Conservation (phyloP, 2,797 vertebrate genomes). For the Rhabdophis nuchalis region DNA sequence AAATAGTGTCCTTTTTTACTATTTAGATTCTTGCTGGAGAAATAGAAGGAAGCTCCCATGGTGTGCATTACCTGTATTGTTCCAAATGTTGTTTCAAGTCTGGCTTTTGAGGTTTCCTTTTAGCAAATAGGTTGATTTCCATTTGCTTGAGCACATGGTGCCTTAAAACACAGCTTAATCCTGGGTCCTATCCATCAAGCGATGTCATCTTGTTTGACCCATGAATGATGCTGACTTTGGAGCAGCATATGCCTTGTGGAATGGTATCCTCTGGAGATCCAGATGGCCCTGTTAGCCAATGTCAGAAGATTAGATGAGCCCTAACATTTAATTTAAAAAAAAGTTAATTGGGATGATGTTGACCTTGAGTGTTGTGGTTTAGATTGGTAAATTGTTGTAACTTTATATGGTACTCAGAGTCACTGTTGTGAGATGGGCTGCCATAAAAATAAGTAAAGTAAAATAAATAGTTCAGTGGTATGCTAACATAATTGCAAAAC, state of each 20-base stretch:
- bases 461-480: background rate
- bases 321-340: background rate
- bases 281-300: background rate
- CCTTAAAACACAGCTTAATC: background rate
- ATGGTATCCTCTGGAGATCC: background rate
- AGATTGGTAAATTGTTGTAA: background rate
- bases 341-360: background rate
- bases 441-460: background rate
- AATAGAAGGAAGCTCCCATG: background rate
- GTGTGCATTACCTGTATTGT: background rate
- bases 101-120: background rate
- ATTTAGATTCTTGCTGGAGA: background rate
- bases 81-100: background rate
- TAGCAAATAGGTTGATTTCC: background rate
- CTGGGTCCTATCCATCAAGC: background rate
- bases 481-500: background rate
- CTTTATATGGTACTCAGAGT: background rate
- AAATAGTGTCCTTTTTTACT: background rate
- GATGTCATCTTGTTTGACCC: background rate
- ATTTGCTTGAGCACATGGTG: background rate
- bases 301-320: background rate
- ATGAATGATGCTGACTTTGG: background rate
- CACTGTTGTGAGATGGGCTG: background rate
- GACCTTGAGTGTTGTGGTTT: background rate
- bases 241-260: background rate